Conservation (phyloP, 2,113 vertebrate species). For the Petrocephalus zakoni region DNA sequence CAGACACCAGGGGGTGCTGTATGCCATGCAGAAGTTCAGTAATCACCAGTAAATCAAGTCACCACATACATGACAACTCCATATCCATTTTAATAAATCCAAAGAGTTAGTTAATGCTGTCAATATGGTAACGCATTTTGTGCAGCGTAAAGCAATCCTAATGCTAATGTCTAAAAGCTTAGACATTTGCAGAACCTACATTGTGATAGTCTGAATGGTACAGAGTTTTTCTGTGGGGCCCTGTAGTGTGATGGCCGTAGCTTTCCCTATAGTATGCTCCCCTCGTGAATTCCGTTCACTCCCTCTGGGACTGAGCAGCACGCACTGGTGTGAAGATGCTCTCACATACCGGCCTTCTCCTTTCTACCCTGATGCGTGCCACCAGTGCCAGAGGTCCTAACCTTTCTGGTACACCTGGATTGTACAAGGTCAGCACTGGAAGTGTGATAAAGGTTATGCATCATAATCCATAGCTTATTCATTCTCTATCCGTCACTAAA, state of each 20-base stretch:
- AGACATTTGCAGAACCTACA: not conserved
- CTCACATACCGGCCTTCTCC: slow-evolving; percentile 45
- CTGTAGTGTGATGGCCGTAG: not conserved
- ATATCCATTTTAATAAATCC: slow-evolving; percentile 47
- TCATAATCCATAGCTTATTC: slow-evolving; percentile 78
- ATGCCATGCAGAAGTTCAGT: slow-evolving; percentile 42
- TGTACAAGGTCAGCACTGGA: slow-evolving; percentile 75
- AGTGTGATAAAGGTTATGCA: slow-evolving; percentile 63
- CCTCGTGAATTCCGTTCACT: slow-evolving; percentile 14
- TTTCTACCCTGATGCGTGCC: slow-evolving; percentile 62
- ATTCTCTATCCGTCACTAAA: slow-evolving; percentile 74
- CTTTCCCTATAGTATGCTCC: not conserved
- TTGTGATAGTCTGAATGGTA: not conserved
- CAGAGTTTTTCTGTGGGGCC: not conserved
- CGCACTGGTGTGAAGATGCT: slow-evolving; percentile 60
- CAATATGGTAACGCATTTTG: not conserved
- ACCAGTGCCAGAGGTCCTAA: slow-evolving; percentile 53
- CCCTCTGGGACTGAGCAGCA: slow-evolving; percentile 61
- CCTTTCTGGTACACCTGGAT: slow-evolving; percentile 61
- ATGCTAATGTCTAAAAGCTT: not conserved
- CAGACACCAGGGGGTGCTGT: slow-evolving; percentile 68
- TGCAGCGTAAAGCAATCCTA: not conserved
- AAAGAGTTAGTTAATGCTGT: not conserved
- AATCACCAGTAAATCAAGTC: not conserved
- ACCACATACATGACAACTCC: not conserved